Base-by-base conservation (phyloP, 2,797 vertebrate genomes). In the Scolopax bukidnonensis region DNA sequence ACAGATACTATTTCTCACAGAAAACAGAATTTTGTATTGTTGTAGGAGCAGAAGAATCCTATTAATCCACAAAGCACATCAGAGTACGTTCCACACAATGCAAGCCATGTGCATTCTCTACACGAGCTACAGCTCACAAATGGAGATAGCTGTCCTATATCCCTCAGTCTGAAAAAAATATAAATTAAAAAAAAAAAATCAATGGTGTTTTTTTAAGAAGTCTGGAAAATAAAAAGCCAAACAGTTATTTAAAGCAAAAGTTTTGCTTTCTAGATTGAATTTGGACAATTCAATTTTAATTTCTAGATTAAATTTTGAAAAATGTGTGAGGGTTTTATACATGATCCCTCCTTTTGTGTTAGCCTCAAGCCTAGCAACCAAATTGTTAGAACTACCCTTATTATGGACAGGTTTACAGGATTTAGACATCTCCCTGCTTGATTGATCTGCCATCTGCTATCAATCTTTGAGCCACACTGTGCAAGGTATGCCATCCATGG, bases 11-110 rank as follows among this genome's bases (percentile, higher is more conserved):
- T 77, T 96, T 94, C 93, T 64, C 68, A 41, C 30, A 95, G 80
- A 57, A 88, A 94, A 77, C 33, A 5, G n/a, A 84, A 63, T 90
- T 93, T 73, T 77, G 32, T 51, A 48, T 78, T 89, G 69, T 79
- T 90, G 51, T 21, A 95, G 48, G 53, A 94, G 86, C 93, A 96
- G 91, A 90, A 89, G 94, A 96, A 95, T 95, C 74, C 68, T 57
- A 61, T 96, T 96, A 96, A 87, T 94, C 32, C 88, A 36, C 80
- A 87, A 53, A 82, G 53, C 60, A 40, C 84, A 84, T 68, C 40
- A 80, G 87, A 86, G 38, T 36, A 11, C 1, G 3, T 54, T 27
- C 17, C 48, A 92, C 56, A 57, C 71, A 92, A 94, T 77, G 68
- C 48, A 89, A 96, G 63, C 86, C 93, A 89, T 78, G 93, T 94